A percentile compares a stretch with the other conserved stretches of the same genome.
phyloP scores from a whole-genome alignment of 2,113 vertebrate species.

The Campylomormyrus tamandua region DNA sequence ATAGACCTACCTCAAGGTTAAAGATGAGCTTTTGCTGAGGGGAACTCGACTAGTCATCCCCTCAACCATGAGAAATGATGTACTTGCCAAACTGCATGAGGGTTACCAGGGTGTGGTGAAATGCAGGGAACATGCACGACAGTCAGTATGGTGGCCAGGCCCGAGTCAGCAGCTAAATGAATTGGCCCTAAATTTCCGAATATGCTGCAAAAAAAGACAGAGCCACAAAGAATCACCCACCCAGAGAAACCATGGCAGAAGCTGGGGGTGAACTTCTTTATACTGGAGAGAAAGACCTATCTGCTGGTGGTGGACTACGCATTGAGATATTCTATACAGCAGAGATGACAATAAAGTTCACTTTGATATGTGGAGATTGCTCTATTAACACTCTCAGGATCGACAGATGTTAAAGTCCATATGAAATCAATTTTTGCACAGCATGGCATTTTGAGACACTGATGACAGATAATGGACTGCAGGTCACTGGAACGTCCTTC shows the following conservation, averaged over 20 bases:
- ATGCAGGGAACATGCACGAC: conserved; percentile 1
- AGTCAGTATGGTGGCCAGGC: conserved; percentile 25
- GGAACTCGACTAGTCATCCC: neutral
- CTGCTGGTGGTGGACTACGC: conserved; percentile 22
- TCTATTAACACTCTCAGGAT: neutral
- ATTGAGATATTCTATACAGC: neutral
- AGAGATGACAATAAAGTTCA: too few relatives aligned
- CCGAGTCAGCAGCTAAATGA: conserved; percentile 23
- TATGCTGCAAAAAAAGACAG: neutral
- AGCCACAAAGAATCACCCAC: conserved; percentile 9
- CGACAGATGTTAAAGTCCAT: conserved; percentile 4
- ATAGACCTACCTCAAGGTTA: neutral
- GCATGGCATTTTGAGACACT: conserved; percentile 20
- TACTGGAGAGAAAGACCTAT: neutral
- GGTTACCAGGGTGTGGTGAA: conserved; percentile 23
- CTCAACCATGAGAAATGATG: neutral
- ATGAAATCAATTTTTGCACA: conserved; percentile 25
- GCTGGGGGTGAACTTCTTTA: conserved; percentile 19
- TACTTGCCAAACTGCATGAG: conserved; percentile 14
- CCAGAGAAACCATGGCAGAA: conserved; percentile 12
- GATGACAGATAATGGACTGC: conserved; percentile 18
- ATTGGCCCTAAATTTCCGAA: conserved; percentile 16
- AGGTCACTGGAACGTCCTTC: conserved; percentile 9
- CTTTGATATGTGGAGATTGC: conserved; percentile 11
- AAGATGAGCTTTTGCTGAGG: conserved; percentile 21